Conservation (phyloP, 2,797 vertebrate species). For the Muraenolepis orangiensis region DNA sequence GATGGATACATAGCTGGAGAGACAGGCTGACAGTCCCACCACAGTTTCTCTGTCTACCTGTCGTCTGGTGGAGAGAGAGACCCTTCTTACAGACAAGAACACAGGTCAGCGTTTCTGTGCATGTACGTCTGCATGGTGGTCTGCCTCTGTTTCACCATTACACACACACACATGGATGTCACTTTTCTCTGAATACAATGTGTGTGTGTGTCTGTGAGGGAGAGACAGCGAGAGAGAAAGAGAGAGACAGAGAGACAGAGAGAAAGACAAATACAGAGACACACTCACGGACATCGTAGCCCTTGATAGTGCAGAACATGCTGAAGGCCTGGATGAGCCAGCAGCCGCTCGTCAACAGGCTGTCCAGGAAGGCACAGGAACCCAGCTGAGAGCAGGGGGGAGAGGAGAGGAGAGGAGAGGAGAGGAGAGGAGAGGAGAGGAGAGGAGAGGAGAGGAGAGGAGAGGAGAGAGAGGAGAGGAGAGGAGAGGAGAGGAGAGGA, state of each 20-base stretch:
- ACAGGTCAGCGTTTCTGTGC: too few relatives aligned
- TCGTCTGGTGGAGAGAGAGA: too few relatives aligned
- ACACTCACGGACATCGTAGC: constrained; percentile 71
- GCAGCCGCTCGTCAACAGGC: constrained; percentile 68
- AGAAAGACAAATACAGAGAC: background rate
- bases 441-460: background rate
- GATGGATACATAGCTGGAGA: background rate
- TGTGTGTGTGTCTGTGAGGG: too few relatives aligned
- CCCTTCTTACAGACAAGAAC: too few relatives aligned
- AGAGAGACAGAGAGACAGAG: constrained; percentile 1
- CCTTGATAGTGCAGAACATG: constrained; percentile 77
- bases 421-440: background rate
- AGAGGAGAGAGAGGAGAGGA: constrained; percentile 1
- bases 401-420: background rate
- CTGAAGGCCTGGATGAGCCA: constrained; percentile 78
- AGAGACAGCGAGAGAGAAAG: background rate
- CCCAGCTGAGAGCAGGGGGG: constrained; percentile 57
- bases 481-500: background rate
- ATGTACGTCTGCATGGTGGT: too few relatives aligned
- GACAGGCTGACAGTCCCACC: too few relatives aligned
- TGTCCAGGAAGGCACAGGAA: constrained; percentile 71
- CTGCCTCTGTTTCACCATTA: too few relatives aligned
- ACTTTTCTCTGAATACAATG: too few relatives aligned
- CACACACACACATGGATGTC: too few relatives aligned
- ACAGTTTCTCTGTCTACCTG: too few relatives aligned